phyloP scores from a whole-genome alignment of 2,888 invertebrate genomes.

The Ornithoptera alexandrae region DNA sequence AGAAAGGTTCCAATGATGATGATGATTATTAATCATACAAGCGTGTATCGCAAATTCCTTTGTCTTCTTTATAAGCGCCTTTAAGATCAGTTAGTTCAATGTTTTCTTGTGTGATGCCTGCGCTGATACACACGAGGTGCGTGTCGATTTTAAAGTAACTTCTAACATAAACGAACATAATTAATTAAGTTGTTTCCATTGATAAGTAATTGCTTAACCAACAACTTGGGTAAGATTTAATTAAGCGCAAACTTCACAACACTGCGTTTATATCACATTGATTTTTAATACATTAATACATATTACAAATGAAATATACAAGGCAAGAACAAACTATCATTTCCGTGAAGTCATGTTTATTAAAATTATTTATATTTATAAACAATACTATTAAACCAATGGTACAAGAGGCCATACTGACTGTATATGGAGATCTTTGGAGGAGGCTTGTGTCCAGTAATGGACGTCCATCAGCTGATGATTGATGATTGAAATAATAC shows the following conservation, averaged over 20 bases:
- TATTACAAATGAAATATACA: not conserved
- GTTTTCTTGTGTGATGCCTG: not conserved
- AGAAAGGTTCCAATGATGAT: too few relatives aligned
- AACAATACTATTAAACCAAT: too few relatives aligned
- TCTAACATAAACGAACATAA: not conserved
- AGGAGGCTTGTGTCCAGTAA: too few relatives aligned
- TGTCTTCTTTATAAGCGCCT: not conserved
- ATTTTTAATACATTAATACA: not conserved
- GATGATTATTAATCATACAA: too few relatives aligned
- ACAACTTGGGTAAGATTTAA: constrained; percentile 1
- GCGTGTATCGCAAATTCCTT: not conserved
- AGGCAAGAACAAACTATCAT: not conserved
- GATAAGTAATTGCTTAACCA: constrained; percentile 12
- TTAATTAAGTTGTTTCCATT: constrained; percentile 7
- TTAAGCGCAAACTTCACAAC: not conserved
- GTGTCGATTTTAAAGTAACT: not conserved
- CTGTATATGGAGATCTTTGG: too few relatives aligned
- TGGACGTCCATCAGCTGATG: too few relatives aligned
- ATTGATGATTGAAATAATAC: too few relatives aligned
- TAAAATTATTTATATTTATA: not conserved
- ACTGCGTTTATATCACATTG: not conserved
- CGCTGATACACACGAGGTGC: not conserved
- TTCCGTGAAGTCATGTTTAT: not conserved
- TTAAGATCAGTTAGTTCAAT: not conserved
- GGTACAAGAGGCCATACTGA: too few relatives aligned